phyloP scores from a whole-genome alignment of 2,113 vertebrate species.

The Pontoporia blainvillei region DNA sequence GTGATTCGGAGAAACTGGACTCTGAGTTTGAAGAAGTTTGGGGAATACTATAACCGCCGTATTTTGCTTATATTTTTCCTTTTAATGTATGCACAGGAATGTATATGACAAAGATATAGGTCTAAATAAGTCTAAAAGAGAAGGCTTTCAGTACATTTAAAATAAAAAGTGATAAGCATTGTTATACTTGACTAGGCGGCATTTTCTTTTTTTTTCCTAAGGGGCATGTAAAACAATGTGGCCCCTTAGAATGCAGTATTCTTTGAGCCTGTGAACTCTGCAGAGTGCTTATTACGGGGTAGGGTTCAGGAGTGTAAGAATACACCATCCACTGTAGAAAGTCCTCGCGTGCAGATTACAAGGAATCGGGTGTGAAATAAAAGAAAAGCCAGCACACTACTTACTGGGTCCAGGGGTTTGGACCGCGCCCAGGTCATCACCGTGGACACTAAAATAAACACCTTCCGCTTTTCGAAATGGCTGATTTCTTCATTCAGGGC shows the following conservation, averaged over 20 bases:
- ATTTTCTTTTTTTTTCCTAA: neutral
- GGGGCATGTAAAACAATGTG: neutral
- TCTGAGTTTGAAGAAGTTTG: neutral
- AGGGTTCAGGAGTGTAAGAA: neutral
- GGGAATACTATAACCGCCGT: neutral
- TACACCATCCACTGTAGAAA: neutral
- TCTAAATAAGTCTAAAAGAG: neutral
- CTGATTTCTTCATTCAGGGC: constrained; percentile 83
- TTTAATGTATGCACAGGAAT: neutral
- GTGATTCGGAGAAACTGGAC: neutral
- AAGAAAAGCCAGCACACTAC: constrained; percentile 55
- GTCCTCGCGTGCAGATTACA: neutral
- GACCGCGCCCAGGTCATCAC: constrained; percentile 93
- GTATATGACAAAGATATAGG: neutral
- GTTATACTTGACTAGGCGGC: neutral
- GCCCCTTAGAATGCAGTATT: neutral
- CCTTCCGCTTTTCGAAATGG: constrained; percentile 83
- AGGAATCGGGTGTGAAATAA: neutral
- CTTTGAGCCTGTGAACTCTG: too few species aligned
- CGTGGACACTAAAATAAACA: constrained; percentile 93
- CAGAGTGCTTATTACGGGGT: accelerated
- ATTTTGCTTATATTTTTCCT: neutral
- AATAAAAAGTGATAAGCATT: neutral
- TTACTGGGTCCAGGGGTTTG: constrained; percentile 85
- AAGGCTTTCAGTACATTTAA: neutral